Evolutionary conservation across 2,888 invertebrate species (phyloP).

Genomic region (Habrosyne pyritoides): DNA sequence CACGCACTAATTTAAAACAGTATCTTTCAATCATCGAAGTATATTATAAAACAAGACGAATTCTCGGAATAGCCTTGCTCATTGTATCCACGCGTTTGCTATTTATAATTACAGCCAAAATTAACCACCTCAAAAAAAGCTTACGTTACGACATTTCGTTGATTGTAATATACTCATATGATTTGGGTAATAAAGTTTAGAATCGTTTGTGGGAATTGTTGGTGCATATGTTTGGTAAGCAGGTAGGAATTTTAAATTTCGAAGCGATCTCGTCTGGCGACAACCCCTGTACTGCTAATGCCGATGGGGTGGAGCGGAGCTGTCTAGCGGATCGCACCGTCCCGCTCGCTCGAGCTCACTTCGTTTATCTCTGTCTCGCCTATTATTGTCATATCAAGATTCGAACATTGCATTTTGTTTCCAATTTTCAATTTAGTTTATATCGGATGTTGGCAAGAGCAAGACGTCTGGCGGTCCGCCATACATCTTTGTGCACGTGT

Average conservation of each 20-base stretch:
- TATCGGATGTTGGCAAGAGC: slow-evolving; percentile 79
- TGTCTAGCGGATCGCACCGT: slow-evolving; percentile 58
- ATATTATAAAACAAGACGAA: slow-evolving; percentile 71
- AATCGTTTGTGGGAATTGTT: slow-evolving; percentile 41
- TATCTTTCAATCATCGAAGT: slow-evolving; percentile 66
- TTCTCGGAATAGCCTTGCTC: slow-evolving; percentile 75
- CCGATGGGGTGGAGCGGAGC: slow-evolving; percentile 77
- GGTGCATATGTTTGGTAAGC: slow-evolving; percentile 55
- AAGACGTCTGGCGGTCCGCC: slow-evolving; percentile 76
- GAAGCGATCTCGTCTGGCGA: slow-evolving; percentile 76
- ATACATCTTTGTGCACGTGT: slow-evolving; percentile 69
- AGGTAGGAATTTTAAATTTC: slow-evolving; percentile 76
- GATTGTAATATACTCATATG: slow-evolving; percentile 39
- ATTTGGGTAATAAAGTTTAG: slow-evolving; percentile 50
- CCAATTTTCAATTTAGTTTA: slow-evolving; percentile 83
- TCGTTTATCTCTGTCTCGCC: slow-evolving; percentile 72
- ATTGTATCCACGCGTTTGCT: slow-evolving; percentile 78
- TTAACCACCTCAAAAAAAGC: slow-evolving; percentile 44
- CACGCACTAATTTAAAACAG: slow-evolving; percentile 61
- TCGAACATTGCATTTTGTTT: slow-evolving; percentile 82
- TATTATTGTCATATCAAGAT: slow-evolving; percentile 83
- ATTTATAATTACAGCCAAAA: slow-evolving; percentile 79
- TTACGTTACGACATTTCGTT: slow-evolving; percentile 40
- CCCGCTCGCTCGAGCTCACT: slow-evolving; percentile 52
- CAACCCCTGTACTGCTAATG: slow-evolving; percentile 76